These are phyloP conservation scores for Tapirus indicus DNA, from an alignment of 2,797 vertebrate genomes.

Conservation along the genomic window DNA sequence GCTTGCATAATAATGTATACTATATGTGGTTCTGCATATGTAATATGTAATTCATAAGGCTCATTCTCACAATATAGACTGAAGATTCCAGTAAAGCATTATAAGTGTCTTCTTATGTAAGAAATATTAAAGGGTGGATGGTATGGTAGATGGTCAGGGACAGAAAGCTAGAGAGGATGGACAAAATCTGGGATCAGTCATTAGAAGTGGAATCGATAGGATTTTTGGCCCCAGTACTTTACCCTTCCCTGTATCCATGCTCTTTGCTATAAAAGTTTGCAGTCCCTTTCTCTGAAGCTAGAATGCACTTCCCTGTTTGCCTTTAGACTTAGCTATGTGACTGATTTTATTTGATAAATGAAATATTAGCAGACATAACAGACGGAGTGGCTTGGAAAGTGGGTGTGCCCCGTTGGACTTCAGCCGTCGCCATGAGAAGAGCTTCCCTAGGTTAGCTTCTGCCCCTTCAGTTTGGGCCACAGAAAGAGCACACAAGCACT, in stretches of 20 bases:
- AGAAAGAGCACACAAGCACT: background rate
- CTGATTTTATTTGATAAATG: background rate
- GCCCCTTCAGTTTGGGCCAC: rapidly evolving
- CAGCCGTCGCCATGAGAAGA: too few species aligned
- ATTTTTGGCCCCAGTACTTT: background rate
- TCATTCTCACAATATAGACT: background rate
- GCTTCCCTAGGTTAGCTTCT: background rate
- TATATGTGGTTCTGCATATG: background rate
- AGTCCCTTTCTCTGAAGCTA: background rate
- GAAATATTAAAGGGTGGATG: background rate
- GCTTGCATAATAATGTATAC: background rate
- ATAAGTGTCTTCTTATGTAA: background rate
- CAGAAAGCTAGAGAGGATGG: background rate
- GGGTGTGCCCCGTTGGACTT: background rate
- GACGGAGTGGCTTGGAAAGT: background rate
- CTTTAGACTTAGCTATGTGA: background rate
- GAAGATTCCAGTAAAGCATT: background rate
- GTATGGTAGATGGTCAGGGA: too few species aligned
- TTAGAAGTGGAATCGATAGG: background rate
- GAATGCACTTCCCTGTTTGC: background rate
- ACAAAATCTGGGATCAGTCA: background rate
- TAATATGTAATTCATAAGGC: background rate
- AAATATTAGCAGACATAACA: background rate
- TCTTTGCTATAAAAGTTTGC: background rate
- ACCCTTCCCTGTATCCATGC: background rate